Evolutionary conservation across 2,888 invertebrate species (phyloP).

Genomic region (Yponomeuta cagnagella): DNA sequence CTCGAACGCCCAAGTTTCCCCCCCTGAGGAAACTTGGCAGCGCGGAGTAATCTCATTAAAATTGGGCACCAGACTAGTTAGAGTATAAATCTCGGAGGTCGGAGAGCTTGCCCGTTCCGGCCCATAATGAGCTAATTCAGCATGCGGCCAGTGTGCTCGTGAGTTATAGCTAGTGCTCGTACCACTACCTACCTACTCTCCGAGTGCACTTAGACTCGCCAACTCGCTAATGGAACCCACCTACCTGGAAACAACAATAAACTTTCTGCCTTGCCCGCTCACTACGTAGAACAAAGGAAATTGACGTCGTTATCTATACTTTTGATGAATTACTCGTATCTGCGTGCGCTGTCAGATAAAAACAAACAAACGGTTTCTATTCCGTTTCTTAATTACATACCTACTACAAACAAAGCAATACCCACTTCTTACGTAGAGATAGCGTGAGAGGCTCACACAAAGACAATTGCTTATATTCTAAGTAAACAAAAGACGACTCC

Average conservation of each 20-base stretch:
- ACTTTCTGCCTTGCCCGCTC: not conserved
- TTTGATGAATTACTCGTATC: not conserved
- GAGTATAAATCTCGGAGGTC: conserved; percentile 8
- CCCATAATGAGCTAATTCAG: conserved; percentile 60
- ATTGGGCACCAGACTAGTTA: conserved; percentile 28
- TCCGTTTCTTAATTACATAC: not conserved
- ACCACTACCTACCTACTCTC: not conserved
- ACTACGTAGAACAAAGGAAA: not conserved
- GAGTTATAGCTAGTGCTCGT: conserved; percentile 2
- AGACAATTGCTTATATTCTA: conserved; percentile 57
- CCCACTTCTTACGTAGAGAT: not conserved
- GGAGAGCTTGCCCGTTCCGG: conserved; percentile 28
- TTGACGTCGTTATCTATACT: not conserved
- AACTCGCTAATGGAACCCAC: conserved; percentile 4
- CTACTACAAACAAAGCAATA: not conserved
- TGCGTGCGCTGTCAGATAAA: conserved; percentile 5
- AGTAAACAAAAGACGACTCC: conserved; percentile 40
- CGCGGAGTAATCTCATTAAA: conserved; percentile 36
- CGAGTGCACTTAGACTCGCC: conserved; percentile 6
- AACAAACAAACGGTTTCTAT: conserved; percentile 3
- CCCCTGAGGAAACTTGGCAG: not conserved
- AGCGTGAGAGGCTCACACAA: conserved; percentile 21
- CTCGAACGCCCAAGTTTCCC: not conserved
- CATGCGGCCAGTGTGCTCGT: conserved; percentile 30
- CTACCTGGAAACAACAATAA: conserved; percentile 2